A percentile compares a stretch with the other conserved stretches of the same genome.
Conservation (phyloP, 2,888 invertebrate genomes). For the Sinopyrophorus schimmeli region DNA sequence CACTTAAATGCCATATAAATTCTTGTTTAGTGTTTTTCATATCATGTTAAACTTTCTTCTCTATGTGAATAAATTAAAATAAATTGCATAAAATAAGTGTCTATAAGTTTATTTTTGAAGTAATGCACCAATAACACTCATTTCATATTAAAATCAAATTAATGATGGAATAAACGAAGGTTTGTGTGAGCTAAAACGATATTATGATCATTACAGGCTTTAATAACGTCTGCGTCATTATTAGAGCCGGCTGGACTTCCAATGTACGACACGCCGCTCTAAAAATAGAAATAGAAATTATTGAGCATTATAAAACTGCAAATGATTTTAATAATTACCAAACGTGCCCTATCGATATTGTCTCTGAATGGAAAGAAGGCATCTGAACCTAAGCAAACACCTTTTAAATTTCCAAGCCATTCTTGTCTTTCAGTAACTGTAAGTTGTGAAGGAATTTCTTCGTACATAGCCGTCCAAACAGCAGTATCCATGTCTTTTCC, state of each 20-base stretch:
- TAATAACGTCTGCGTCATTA: conserved; percentile 86
- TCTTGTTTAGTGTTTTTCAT: too few species aligned
- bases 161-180: conserved; percentile 93
- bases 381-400: conserved; percentile 89
- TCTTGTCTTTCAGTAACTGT: conserved; percentile 67
- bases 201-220: conserved; percentile 89
- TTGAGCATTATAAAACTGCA: conserved; percentile 6
- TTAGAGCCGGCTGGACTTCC: conserved; percentile 94
- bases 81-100: too few species aligned
- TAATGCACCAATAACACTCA: too few species aligned
- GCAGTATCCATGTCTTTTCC: conserved; percentile 80
- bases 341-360: conserved; percentile 88
- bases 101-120: too few species aligned
- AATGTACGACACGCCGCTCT: conserved; percentile 94
- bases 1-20: too few species aligned
- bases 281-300: too few species aligned
- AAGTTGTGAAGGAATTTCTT: conserved; percentile 71
- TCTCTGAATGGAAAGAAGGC: conserved; percentile 99
- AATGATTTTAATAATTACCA: conserved; percentile 62
- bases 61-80: too few species aligned
- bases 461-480: conserved; percentile 76
- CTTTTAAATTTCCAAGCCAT: conserved; percentile 73
- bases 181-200: conserved; percentile 88
- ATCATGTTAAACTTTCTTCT: too few species aligned
- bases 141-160: conserved; percentile 48